Evolutionary conservation across 64 coral and sea anemone genomes (phyloP).

Genomic region (Stylophora pistillata): DNA sequence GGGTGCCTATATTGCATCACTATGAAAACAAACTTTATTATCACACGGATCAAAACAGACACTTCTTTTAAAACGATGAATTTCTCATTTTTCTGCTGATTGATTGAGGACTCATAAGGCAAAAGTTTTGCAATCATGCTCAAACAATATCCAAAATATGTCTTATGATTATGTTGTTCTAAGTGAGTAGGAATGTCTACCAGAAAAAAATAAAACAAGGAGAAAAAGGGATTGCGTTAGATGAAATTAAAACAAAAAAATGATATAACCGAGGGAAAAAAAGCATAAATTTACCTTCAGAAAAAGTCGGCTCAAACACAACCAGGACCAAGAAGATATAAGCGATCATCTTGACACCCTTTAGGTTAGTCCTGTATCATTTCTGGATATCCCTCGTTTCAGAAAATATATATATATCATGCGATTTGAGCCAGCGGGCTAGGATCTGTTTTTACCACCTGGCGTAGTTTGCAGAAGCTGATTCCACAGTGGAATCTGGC

Average conservation of each 20-base stretch:
- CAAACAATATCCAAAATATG: too few species aligned
- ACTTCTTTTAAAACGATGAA: too few species aligned
- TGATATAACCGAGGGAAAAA: too few species aligned
- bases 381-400: not conserved
- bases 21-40: too few species aligned
- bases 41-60: too few species aligned
- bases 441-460: not conserved
- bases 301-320: not conserved
- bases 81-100: too few species aligned
- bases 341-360: not conserved
- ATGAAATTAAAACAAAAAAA: not conserved
- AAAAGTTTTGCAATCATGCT: too few species aligned
- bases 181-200: too few species aligned
- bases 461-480: not conserved
- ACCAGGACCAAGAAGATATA: not conserved
- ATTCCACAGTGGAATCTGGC: not conserved
- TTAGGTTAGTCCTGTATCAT: not conserved
- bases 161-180: too few species aligned
- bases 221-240: not conserved
- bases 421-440: not conserved
- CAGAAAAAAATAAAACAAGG: too few species aligned
- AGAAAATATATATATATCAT: not conserved
- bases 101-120: too few species aligned
- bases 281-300: not conserved
- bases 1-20: too few species aligned